phyloP scores from a whole-genome alignment of 2,797 vertebrate genomes.

The Discoglossus pictus region DNA sequence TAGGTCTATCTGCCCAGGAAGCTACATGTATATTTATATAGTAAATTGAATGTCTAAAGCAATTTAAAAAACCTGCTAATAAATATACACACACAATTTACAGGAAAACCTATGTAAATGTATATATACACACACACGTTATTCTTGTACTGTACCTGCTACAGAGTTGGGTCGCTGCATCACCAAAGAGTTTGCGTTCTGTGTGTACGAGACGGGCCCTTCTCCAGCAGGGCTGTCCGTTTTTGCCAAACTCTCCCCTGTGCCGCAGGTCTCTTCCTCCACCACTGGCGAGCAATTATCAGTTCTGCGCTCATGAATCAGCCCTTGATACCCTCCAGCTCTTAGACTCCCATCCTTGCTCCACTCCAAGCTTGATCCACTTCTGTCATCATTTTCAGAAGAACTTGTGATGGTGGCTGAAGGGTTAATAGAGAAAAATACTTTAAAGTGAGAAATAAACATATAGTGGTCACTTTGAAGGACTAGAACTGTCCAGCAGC shows the following conservation, averaged over 20 bases:
- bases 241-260: slow-evolving; percentile 73
- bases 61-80: no score
- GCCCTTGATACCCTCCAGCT: slow-evolving; percentile 78
- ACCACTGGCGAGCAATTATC: slow-evolving; percentile 95
- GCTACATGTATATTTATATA: no score
- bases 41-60: no score
- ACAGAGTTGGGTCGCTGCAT: slow-evolving; percentile 98
- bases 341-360: slow-evolving; percentile 91
- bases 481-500: no score
- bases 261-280: slow-evolving; percentile 81
- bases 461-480: neutral
- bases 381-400: slow-evolving; percentile 97
- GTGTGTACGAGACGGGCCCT: slow-evolving; percentile 78
- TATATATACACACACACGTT: no score
- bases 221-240: slow-evolving; percentile 72
- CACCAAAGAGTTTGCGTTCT: slow-evolving; percentile 81
- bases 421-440: slow-evolving; percentile 44
- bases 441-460: neutral
- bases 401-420: slow-evolving; percentile 97
- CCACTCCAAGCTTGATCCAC: slow-evolving; percentile 97
- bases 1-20: no score
- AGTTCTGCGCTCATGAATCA: slow-evolving; percentile 77
- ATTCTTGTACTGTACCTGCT: slow-evolving; percentile 81
- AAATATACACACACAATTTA: no score
- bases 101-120: no score